phyloP scores from a whole-genome alignment of 2,113 vertebrate genomes.

The Thunnus maccoyii region DNA sequence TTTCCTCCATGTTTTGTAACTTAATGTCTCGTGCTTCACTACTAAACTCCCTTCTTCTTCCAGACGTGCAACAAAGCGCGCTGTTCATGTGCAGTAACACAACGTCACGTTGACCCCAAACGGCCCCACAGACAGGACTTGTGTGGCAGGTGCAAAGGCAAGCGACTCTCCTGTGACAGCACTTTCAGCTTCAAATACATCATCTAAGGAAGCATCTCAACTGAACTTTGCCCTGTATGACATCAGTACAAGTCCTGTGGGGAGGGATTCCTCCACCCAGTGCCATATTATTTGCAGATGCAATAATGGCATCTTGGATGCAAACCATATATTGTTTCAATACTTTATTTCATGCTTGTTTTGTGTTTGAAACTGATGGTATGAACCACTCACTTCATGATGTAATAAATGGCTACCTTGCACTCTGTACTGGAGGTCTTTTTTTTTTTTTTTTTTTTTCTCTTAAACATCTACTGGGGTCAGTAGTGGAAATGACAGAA shows the following conservation, averaged over 20 bases:
- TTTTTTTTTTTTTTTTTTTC: background rate
- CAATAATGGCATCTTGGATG: constrained; percentile 33
- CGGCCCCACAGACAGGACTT: constrained; percentile 96
- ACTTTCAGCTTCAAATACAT: constrained; percentile 99
- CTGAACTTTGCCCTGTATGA: constrained; percentile 17
- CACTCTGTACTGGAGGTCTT: constrained; percentile 41
- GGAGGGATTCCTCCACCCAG: background rate
- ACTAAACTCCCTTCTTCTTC: background rate
- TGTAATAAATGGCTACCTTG: constrained; percentile 77
- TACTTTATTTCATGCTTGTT: constrained; percentile 67
- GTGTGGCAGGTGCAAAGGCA: constrained; percentile 97
- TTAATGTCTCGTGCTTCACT: accelerated
- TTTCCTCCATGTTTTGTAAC: accelerated
- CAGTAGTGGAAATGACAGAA: background rate
- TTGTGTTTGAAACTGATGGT: constrained; percentile 68
- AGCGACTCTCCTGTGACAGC: constrained; percentile 96
- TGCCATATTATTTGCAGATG: constrained; percentile 15
- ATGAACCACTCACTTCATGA: constrained; percentile 29
- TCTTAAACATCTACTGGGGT: background rate
- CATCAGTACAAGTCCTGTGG: background rate
- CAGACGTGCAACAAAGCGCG: constrained; percentile 94
- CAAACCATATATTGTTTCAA: constrained; percentile 25
- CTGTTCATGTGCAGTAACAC: constrained; percentile 90
- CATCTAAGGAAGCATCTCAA: constrained; percentile 81
- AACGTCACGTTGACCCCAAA: constrained; percentile 96